Conservation (phyloP, 2,113 vertebrate genomes). For the Sinocyclocheilus rhinocerous region DNA sequence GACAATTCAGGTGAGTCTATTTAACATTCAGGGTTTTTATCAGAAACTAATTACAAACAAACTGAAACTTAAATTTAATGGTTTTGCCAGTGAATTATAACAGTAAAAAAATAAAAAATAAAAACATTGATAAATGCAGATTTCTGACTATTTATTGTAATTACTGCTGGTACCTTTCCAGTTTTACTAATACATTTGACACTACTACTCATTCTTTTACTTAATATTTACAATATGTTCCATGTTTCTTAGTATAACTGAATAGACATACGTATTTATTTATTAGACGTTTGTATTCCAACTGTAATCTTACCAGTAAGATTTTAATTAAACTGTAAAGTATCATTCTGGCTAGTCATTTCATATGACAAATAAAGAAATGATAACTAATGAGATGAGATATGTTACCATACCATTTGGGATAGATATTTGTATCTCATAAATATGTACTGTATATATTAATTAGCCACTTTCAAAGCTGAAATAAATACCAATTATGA, state of each 20-base stretch:
- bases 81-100: background rate
- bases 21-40: background rate
- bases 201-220: background rate
- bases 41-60: background rate
- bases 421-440: background rate
- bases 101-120: no score
- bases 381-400: background rate
- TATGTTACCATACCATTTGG: background rate
- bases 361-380: background rate
- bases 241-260: background rate
- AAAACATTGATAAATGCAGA: background rate
- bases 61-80: background rate
- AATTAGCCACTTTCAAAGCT: background rate
- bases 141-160: background rate
- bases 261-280: background rate
- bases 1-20: constrained; percentile 85
- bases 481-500: background rate
- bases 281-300: background rate
- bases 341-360: background rate
- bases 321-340: background rate
- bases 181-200: background rate
- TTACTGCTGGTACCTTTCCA: background rate
- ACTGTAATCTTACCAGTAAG: background rate
- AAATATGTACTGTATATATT: background rate
- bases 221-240: background rate